Percentiles rank a stretch among this genome's conserved stretches.
Evolutionary conservation across 1,140 invertebrate genomes (phyloP).

Genomic region (Calliopsis andreniformis): DNA sequence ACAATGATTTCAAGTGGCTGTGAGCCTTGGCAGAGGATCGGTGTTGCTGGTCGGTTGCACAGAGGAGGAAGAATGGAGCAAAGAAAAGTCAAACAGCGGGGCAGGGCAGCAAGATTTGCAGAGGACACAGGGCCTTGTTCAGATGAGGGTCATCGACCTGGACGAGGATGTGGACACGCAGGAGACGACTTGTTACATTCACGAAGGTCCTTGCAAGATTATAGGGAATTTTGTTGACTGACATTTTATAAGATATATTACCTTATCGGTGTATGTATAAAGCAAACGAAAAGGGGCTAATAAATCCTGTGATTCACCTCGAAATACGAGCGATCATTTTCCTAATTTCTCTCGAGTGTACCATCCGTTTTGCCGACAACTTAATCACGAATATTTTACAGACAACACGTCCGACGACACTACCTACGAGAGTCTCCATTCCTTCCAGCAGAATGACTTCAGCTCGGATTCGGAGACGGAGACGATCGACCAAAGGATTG

Average conservation of each 20-base stretch:
- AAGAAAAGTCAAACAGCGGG: background rate
- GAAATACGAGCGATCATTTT: too few relatives aligned
- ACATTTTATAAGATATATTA: too few relatives aligned
- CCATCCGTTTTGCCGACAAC: background rate
- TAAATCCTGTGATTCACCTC: too few relatives aligned
- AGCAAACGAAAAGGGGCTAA: too few relatives aligned
- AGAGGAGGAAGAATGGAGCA: conserved; percentile 36
- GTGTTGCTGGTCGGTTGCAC: conserved; percentile 73
- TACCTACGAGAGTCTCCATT: conserved; percentile 76
- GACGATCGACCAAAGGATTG: conserved; percentile 2
- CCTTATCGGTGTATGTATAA: too few relatives aligned
- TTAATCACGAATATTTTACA: conserved; percentile 38
- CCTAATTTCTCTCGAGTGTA: background rate
- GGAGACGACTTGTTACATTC: conserved; percentile 78
- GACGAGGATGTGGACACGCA: conserved; percentile 74
- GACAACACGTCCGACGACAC: conserved; percentile 77
- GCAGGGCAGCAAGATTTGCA: background rate
- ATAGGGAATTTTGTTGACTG: background rate
- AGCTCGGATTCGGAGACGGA: conserved; percentile 71
- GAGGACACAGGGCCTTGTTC: conserved; percentile 72
- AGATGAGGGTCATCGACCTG: conserved; percentile 72
- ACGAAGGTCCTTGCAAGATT: conserved; percentile 72
- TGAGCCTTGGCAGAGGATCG: conserved; percentile 79
- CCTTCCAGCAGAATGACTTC: conserved; percentile 69
- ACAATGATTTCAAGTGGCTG: conserved; percentile 78